Evolutionary conservation across 1,140 invertebrate genomes (phyloP).

Genomic region (Periplaneta americana): DNA sequence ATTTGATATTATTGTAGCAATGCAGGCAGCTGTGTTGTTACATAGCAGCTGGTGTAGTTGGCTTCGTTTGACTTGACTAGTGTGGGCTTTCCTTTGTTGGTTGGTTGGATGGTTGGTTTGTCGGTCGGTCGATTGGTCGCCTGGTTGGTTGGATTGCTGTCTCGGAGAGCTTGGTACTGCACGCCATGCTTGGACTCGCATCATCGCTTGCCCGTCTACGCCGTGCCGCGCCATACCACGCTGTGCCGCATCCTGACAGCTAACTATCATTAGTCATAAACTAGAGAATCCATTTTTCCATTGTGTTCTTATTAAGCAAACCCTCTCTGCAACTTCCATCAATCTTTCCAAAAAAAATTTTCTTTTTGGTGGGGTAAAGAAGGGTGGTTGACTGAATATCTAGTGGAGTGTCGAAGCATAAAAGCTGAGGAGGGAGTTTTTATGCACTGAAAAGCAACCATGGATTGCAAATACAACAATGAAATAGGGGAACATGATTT

Average conservation of each 20-base stretch:
- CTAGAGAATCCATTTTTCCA: slow-evolving; percentile 26
- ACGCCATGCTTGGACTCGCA: background rate
- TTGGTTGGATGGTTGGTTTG: background rate
- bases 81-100: background rate
- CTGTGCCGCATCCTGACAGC: slow-evolving; percentile 11
- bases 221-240: background rate
- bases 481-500: background rate
- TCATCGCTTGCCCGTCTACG: background rate
- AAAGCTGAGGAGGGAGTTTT: slow-evolving; percentile 3
- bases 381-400: background rate
- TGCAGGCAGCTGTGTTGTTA: background rate
- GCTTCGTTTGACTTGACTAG: background rate
- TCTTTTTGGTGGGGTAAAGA: background rate
- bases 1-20: background rate
- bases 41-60: background rate
- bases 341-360: slow-evolving; percentile 21
- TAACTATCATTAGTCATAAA: slow-evolving; percentile 26
- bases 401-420: slow-evolving; percentile 8
- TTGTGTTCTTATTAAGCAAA: slow-evolving; percentile 27
- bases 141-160: background rate
- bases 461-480: background rate
- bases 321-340: slow-evolving; percentile 21
- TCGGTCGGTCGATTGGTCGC: background rate
- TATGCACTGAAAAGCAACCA: background rate
- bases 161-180: background rate